phyloP scores from a whole-genome alignment of 1,140 invertebrate genomes.

The Rhagoletis pomonella region DNA sequence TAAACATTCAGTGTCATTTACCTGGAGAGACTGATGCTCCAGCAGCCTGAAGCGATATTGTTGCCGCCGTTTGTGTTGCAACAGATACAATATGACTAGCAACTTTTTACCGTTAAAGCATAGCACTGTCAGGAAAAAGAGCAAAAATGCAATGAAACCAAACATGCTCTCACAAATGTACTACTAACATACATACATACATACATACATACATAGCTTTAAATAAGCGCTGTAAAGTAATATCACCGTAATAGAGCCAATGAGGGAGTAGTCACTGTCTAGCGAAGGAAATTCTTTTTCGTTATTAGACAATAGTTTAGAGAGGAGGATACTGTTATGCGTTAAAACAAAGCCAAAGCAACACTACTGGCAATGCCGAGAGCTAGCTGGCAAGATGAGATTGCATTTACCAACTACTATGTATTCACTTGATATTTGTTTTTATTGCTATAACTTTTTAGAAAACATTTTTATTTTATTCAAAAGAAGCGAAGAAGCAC shows the following conservation, averaged over 20 bases:
- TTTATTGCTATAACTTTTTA: background rate
- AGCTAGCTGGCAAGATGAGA: background rate
- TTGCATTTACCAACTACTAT: background rate
- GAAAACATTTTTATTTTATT: background rate
- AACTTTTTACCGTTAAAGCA: too few species aligned
- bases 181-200: too few species aligned
- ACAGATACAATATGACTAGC: too few species aligned
- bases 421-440: background rate
- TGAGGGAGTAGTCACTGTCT: conserved; percentile 17
- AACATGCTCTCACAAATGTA: too few species aligned
- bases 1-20: too few species aligned
- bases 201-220: too few species aligned
- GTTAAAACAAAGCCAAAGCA: background rate
- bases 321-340: background rate
- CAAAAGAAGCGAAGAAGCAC: background rate
- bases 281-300: background rate
- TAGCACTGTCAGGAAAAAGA: too few species aligned
- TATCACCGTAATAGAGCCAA: conserved; percentile 34
- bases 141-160: too few species aligned
- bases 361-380: background rate
- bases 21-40: too few species aligned
- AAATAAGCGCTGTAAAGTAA: background rate
- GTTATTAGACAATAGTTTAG: background rate
- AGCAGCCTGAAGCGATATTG: too few species aligned
- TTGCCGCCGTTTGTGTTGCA: too few species aligned